Conservation (phyloP, 1,140 invertebrate genomes). For the Globodera ellingtonae region DNA sequence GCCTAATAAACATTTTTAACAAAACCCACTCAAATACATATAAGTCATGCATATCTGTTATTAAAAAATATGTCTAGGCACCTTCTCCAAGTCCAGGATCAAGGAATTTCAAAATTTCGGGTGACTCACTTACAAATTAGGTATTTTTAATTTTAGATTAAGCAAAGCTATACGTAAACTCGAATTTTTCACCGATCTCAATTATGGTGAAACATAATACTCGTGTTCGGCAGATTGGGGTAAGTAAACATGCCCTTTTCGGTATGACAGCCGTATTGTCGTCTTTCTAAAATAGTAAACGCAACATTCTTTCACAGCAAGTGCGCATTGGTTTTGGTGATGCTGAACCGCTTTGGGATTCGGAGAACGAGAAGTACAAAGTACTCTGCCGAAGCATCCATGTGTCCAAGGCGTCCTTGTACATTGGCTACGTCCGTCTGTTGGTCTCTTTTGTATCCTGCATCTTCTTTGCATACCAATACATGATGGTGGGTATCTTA, state of each 20-base stretch:
- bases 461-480: conserved; percentile 54
- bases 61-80: too few species aligned
- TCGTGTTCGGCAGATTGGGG: neutral
- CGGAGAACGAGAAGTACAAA: conserved; percentile 58
- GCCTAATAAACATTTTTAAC: too few species aligned
- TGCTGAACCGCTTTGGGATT: conserved; percentile 56
- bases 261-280: too few species aligned
- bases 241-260: neutral
- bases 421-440: conserved; percentile 58
- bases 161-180: neutral
- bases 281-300: too few species aligned
- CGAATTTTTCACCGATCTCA: neutral
- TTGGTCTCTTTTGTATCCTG: conserved; percentile 49
- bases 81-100: too few species aligned
- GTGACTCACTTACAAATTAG: too few species aligned
- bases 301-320: neutral
- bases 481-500: conserved; percentile 43
- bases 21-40: too few species aligned
- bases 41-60: too few species aligned
- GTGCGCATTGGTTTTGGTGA: conserved; percentile 46
- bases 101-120: too few species aligned
- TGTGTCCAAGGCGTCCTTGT: conserved; percentile 56
- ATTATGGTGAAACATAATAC: neutral
- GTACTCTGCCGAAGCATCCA: conserved; percentile 58
- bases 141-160: too few species aligned